Percentiles rank a stretch among this genome's conserved stretches.
These are phyloP conservation scores for Mustelus asterias DNA, from an alignment of 2,113 vertebrate genomes.

Conservation along the genomic window DNA sequence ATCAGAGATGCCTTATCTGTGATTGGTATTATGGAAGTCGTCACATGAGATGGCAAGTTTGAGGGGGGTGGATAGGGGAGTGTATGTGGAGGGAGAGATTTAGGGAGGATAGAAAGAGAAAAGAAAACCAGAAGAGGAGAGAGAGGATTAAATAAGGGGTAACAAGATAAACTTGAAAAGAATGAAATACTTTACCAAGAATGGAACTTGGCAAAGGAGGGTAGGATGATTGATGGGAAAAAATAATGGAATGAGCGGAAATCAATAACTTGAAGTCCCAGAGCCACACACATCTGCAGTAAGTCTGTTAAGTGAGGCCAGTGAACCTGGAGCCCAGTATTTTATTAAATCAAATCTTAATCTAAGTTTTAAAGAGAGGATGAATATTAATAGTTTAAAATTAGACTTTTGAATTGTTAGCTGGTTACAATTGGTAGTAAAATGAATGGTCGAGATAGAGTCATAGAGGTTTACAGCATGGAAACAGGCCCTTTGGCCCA, in stretches of 20 bases:
- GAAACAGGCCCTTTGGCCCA: too few relatives aligned
- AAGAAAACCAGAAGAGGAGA: neutral
- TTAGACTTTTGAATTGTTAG: neutral
- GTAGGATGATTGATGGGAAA: neutral
- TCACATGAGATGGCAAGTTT: too few relatives aligned
- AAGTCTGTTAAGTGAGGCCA: neutral
- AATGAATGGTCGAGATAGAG: neutral
- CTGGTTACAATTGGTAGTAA: neutral
- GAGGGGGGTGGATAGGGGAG: too few relatives aligned
- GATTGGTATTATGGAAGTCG: too few relatives aligned
- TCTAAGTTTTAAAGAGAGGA: neutral
- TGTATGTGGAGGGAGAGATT: neutral
- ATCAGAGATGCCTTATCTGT: too few relatives aligned
- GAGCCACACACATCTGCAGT: neutral
- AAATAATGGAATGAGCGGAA: neutral
- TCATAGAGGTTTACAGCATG: too few relatives aligned
- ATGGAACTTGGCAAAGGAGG: neutral
- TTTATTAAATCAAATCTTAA: neutral
- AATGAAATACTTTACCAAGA: neutral
- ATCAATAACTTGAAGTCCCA: neutral
- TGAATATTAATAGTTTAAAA: neutral
- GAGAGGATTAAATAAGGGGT: neutral
- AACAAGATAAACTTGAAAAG: neutral
- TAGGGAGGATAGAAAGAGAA: neutral
- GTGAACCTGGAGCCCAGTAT: neutral